phyloP scores from a whole-genome alignment of 1,140 invertebrate genomes.

The Orchesella cincta region DNA sequence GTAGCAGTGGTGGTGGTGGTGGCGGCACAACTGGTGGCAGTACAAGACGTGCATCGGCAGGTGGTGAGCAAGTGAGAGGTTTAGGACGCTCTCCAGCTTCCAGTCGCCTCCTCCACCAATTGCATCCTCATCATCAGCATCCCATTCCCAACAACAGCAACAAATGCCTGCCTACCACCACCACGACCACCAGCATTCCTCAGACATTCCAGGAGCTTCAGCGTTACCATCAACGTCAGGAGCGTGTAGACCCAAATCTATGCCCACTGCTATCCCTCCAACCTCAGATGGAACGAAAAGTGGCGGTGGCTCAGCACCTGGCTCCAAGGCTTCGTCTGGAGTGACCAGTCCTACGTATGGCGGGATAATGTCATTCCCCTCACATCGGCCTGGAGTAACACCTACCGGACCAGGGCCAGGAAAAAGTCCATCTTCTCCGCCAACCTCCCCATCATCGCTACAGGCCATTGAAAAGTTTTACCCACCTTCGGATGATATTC shows the following conservation, averaged over 20 bases:
- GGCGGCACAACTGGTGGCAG: slow-evolving; percentile 22
- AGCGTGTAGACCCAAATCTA: slow-evolving; percentile 15
- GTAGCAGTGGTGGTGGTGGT: background rate
- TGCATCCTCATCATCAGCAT: slow-evolving; percentile 3
- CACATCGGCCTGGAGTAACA: background rate
- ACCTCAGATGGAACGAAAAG: background rate
- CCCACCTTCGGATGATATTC: slow-evolving; percentile 66
- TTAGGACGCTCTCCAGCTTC: background rate
- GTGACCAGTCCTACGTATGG: slow-evolving; percentile 14
- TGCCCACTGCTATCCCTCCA: slow-evolving; percentile 12
- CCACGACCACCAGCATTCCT: too few species aligned
- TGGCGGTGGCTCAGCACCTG: background rate
- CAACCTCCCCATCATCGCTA: background rate
- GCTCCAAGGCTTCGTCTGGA: background rate
- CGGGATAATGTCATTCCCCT: slow-evolving; percentile 11
- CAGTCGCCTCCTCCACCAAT: background rate
- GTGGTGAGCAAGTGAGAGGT: background rate
- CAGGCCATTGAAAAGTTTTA: background rate
- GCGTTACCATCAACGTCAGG: background rate
- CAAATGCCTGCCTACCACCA: too few species aligned
- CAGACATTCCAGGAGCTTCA: slow-evolving; percentile 1
- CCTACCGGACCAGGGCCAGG: slow-evolving; percentile 18
- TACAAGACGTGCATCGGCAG: slow-evolving; percentile 9
- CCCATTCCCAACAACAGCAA: slow-evolving; percentile 17
- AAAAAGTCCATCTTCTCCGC: background rate